phyloP scores from a whole-genome alignment of 2,113 vertebrate species.

The Pipa parva region DNA sequence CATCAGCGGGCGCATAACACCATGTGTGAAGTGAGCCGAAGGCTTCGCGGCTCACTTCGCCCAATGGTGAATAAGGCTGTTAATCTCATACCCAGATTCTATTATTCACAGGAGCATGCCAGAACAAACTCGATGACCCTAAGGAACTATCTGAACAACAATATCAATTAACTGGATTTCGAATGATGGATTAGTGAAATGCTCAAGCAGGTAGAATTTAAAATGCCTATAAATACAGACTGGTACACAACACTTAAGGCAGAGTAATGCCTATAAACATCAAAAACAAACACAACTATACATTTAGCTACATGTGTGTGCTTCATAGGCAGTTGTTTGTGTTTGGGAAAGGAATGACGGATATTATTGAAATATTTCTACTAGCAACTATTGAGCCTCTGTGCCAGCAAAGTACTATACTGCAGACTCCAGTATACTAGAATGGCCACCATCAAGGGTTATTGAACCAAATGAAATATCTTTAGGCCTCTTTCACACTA shows the following conservation, averaged over 20 bases:
- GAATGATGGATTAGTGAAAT: background rate
- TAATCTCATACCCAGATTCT: background rate
- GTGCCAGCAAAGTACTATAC: background rate
- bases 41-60: background rate
- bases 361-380: background rate
- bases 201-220: background rate
- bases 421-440: background rate
- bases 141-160: background rate
- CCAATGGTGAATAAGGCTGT: background rate
- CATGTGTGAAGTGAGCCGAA: too few species aligned
- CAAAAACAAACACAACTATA: slow-evolving; percentile 9
- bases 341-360: background rate
- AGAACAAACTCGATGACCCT: background rate
- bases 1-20: too few species aligned
- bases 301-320: slow-evolving; percentile 32
- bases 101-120: background rate
- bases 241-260: background rate
- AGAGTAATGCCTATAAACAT: background rate
- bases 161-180: background rate
- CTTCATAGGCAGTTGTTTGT: slow-evolving; percentile 27
- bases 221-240: background rate
- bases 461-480: too few species aligned
- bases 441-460: background rate
- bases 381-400: background rate
- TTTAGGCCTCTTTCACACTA: too few species aligned